Conservation (phyloP, 2,113 vertebrate species). For the Gymnocephalus cernua region DNA sequence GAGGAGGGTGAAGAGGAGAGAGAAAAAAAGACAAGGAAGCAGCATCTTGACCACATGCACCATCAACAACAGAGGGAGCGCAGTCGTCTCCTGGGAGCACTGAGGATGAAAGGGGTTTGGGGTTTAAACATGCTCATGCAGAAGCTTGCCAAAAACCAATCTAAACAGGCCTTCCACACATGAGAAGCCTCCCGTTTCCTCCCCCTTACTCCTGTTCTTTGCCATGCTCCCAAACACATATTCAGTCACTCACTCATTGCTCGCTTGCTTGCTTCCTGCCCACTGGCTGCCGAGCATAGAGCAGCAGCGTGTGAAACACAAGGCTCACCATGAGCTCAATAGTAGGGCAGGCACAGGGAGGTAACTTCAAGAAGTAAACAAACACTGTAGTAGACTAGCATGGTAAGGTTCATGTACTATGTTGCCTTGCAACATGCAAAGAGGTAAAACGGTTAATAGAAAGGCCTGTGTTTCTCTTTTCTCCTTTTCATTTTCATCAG, state of each 20-base stretch:
- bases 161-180: slow-evolving; percentile 76
- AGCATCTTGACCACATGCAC: slow-evolving; percentile 78
- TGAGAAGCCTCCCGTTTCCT: slow-evolving; percentile 53
- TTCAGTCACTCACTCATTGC: slow-evolving; percentile 56
- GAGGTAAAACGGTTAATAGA: slow-evolving; percentile 13
- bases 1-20: slow-evolving; percentile 44
- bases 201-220: slow-evolving; percentile 42
- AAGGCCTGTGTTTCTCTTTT: neutral
- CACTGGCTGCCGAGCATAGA: slow-evolving; percentile 59
- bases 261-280: slow-evolving; percentile 51
- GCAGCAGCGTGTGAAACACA: slow-evolving; percentile 64
- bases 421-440: slow-evolving; percentile 9
- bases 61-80: slow-evolving; percentile 66
- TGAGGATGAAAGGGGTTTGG: slow-evolving; percentile 67
- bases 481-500: slow-evolving; percentile 16
- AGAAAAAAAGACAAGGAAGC: slow-evolving; percentile 56
- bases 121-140: slow-evolving; percentile 62
- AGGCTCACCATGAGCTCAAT: slow-evolving; percentile 63
- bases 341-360: slow-evolving; percentile 59
- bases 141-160: slow-evolving; percentile 67
- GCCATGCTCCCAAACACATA: slow-evolving; percentile 69
- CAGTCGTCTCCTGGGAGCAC: slow-evolving; percentile 52
- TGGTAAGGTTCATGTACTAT: slow-evolving; percentile 19
- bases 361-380: slow-evolving; percentile 73
- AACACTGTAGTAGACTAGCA: slow-evolving; percentile 56